Base-by-base conservation (phyloP, 2,113 vertebrate species). In the Erythrocercus mccallii region DNA sequence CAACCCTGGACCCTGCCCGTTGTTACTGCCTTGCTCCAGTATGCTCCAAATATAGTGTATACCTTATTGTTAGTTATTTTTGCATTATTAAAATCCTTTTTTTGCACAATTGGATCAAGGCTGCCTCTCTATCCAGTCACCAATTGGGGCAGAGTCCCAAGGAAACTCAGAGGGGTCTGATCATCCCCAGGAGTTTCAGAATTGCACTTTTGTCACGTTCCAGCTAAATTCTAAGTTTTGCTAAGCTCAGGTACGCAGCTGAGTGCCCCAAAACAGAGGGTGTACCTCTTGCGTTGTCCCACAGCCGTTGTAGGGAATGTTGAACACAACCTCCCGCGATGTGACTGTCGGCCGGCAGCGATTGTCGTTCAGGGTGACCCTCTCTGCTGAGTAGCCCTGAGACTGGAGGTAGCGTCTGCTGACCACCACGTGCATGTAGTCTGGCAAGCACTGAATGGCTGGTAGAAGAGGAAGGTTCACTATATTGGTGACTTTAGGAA, bases 381-480 rank as follows among this genome's bases (percentile, higher is more conserved):
- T 65, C 30, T n/a, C 6, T 1, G 58, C 77, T 3, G 81, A 92
- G 60, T 97, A 98, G 44, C 97, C 97, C 72, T 96, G 68, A 13
- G 95, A 85, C 22, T 72, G 85, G 23, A 98, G 96, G 30, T 98
- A 98, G 16, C 28, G 24, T 25, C 53, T 97, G 87, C 90, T 98
- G 66, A 98, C 65, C 6, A 54, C 95, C 2, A 93, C 96, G 17
- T 82, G 95, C 98, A 98, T 98, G 88, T 97, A 93, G 61, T 96
- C 89, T 3, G 96, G 82, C 71, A 96, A 85, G 87, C 98, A 98
- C 22, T 86, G 61, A 35, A 98, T 95, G 38, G 81, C 97, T 98
- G 80, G 45, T 3, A 33, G 47, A 45, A 72, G 28, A 80, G 69
- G 38, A 51, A 51, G 78, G n/a, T 21, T 4, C 2, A 20, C 10